These are phyloP conservation scores for Mormyrus hasselquistii DNA, from an alignment of 2,797 vertebrate genomes.

Conservation along the genomic window DNA sequence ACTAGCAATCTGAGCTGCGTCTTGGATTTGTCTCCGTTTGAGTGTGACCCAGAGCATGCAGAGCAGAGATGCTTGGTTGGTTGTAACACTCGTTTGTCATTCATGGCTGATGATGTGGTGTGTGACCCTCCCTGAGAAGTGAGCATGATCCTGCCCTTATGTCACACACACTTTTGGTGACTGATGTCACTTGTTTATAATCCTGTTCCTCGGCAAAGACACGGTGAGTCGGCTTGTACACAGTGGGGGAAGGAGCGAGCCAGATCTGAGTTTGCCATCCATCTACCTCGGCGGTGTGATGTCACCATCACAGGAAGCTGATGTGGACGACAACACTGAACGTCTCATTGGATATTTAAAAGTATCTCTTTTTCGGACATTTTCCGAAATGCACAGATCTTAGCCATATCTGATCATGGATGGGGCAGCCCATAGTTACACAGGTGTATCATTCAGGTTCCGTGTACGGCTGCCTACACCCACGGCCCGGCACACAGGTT, in stretches of 20 bases:
- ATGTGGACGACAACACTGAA: neutral
- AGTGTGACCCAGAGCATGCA: neutral
- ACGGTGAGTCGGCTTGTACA: neutral
- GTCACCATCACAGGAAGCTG: neutral
- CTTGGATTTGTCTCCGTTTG: neutral
- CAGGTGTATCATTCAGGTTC: neutral
- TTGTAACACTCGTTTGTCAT: neutral
- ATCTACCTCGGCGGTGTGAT: neutral
- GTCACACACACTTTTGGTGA: neutral
- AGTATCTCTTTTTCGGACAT: neutral
- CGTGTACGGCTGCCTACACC: neutral
- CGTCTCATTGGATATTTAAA: neutral
- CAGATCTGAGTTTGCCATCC: neutral
- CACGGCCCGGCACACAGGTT: conserved; percentile 33
- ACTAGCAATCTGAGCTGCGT: neutral
- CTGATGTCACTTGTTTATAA: conserved; percentile 14
- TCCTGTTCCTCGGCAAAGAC: conserved; percentile 5
- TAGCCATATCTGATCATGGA: neutral
- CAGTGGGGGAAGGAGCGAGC: neutral
- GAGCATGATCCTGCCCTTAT: neutral
- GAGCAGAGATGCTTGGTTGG: neutral
- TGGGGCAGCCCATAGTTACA: neutral
- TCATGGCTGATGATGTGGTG: neutral
- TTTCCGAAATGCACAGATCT: neutral
- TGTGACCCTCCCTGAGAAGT: neutral